These are phyloP conservation scores for cattle (Bos taurus) DNA, from an alignment of 2,113 vertebrate genomes.

Conservation along the genomic window DNA sequence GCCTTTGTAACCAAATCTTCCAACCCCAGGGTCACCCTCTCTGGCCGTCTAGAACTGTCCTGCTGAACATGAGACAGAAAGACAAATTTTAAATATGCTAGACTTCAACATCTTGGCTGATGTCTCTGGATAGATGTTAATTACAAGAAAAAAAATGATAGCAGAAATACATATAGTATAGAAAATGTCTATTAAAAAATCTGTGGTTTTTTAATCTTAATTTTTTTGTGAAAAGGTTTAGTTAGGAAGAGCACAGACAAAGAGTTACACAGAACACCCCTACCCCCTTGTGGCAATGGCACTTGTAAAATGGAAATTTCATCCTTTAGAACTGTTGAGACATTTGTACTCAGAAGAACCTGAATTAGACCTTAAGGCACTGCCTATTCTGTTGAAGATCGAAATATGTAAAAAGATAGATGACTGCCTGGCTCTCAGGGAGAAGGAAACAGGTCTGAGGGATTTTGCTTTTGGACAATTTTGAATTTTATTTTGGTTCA, in stretches of 20 bases:
- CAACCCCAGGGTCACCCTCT: slow-evolving; percentile 69
- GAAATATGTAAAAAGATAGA: background rate
- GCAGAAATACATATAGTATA: slow-evolving; percentile 68
- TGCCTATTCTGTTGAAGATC: background rate
- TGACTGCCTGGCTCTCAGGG: background rate
- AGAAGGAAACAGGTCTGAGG: background rate
- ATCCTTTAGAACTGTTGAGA: slow-evolving; percentile 41
- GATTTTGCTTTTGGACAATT: background rate
- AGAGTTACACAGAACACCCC: slow-evolving; percentile 78
- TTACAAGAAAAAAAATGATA: slow-evolving; percentile 70
- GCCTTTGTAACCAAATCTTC: slow-evolving; percentile 80
- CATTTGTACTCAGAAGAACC: slow-evolving; percentile 43
- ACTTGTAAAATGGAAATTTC: slow-evolving; percentile 70
- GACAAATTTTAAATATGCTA: slow-evolving; percentile 65
- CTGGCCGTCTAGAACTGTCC: slow-evolving; percentile 68
- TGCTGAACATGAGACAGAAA: slow-evolving; percentile 59
- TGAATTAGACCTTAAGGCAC: slow-evolving; percentile 38
- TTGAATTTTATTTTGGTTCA: slow-evolving; percentile 14
- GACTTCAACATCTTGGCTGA: slow-evolving; percentile 63
- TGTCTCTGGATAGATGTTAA: slow-evolving; percentile 78
- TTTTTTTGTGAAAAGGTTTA: slow-evolving; percentile 40
- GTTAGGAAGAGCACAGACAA: background rate
- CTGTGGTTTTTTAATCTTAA: slow-evolving; percentile 40
- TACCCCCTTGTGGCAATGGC: slow-evolving; percentile 83
- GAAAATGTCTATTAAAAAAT: slow-evolving; percentile 67